Percentiles rank a stretch among this genome's conserved stretches.
phyloP scores from a whole-genome alignment of 2,888 invertebrate species.

The Synanthedon myopaeformis region DNA sequence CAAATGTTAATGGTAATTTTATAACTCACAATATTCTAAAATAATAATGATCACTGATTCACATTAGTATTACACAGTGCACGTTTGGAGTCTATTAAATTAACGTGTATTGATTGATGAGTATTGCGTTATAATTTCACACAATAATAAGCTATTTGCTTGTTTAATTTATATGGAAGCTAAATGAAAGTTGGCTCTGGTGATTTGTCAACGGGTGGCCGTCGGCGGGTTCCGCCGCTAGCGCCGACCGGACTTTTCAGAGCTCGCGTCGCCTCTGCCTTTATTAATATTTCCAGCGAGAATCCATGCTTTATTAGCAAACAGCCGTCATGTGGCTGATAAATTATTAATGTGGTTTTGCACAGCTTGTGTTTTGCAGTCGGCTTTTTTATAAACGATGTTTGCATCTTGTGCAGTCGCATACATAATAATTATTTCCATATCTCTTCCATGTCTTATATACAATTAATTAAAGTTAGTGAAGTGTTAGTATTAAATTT shows the following conservation, averaged over 20 bases:
- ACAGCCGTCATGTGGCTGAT: conserved; percentile 69
- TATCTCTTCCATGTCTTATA: no score
- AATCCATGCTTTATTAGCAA: conserved; percentile 69
- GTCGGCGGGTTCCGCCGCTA: conserved; percentile 32
- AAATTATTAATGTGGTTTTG: conserved; percentile 68
- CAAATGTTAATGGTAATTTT: no score
- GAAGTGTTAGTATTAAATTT: no score
- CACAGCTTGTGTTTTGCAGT: conserved; percentile 51
- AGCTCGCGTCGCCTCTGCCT: conserved; percentile 58
- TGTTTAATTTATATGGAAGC: conserved; percentile 40
- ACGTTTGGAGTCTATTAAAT: no score
- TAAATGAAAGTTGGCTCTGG: conserved; percentile 56
- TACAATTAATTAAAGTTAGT: no score
- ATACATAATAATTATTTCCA: no score
- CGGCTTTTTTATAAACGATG: conserved; percentile 26
- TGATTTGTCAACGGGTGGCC: conserved; percentile 57
- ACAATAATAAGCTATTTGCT: conserved; percentile 1
- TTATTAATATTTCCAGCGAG: conserved; percentile 68
- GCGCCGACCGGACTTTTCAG: conserved; percentile 31
- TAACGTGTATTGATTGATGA: neutral
- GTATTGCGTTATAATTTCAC: neutral
- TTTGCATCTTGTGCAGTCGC: neutral
- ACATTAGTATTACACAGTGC: no score
- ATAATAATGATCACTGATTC: no score
- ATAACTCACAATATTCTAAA: no score